Base-by-base conservation (phyloP, 2,113 vertebrate species). In the Cervus canadensis region DNA sequence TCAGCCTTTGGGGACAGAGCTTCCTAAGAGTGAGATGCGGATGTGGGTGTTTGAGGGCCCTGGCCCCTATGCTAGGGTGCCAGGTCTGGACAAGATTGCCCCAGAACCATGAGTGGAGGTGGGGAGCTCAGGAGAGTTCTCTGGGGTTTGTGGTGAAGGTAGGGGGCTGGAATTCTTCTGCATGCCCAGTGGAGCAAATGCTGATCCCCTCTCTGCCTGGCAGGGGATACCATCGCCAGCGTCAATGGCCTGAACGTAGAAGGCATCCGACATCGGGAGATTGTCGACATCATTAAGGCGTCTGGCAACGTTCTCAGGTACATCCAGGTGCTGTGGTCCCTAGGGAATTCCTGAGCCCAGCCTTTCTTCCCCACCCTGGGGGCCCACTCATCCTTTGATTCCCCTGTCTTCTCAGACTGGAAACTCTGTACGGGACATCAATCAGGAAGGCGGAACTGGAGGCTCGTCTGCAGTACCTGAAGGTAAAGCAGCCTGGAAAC, bases 381-480 rank as follows among this genome's bases (percentile, higher is more conserved):
- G 83, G 45, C 91, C 96, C 33, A 92, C 26, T 81, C 52, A 0
- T 17, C 50, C 89, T 97, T 54, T 86, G 40, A 62, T 74, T 52
- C 59, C 54, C 89, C 64, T 33, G 28, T 40, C 94, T 86, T 56
- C 96, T 8, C 96, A 99, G 99, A 95, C 98, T 99, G 40, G 99
- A 99, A 98, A 99, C 99, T 0, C 98, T 99, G 82, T 99, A 99
- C 0, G 99, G 99, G 19, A 99, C 99, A 0, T 98, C 99, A 0
- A 99, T 99, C 97, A 98, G 99, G 23, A 99, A 99, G 98, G 99
- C 99, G 0, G 99, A 99, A 98, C 98, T 99, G 97, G 99, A 99
- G 91, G 99, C 99, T 0, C 99, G 99, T 59, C 99, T 99, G 98
- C 99, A 99, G 98, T 99, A 99, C 98, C 98, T 99, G 48, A 99